These are phyloP conservation scores for Ambastaia sidthimunki DNA, from an alignment of 2,797 vertebrate species.

Conservation along the genomic window DNA sequence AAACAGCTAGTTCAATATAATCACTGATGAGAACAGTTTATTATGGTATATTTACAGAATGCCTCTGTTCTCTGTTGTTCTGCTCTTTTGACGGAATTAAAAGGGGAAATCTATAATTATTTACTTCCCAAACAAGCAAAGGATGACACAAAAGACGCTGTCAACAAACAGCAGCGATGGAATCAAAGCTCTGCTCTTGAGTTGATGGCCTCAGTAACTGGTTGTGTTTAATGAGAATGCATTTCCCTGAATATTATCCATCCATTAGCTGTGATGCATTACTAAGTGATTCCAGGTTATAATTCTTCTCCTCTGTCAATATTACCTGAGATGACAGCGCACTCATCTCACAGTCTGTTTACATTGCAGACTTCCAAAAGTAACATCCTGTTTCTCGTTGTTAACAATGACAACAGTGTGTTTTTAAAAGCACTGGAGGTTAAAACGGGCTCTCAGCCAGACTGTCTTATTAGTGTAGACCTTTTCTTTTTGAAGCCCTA, in stretches of 20 bases:
- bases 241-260: neutral
- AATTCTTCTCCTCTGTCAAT: neutral
- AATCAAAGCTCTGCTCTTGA: neutral
- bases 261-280: neutral
- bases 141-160: neutral
- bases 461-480: constrained; percentile 11
- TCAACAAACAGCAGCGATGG: neutral
- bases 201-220: neutral
- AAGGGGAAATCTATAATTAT: neutral
- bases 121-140: neutral
- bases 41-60: neutral
- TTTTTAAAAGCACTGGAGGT: neutral
- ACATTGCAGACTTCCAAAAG: neutral
- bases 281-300: neutral
- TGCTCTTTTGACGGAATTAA: neutral
- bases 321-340: neutral
- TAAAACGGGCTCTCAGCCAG: constrained; percentile 6
- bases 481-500: constrained; percentile 19
- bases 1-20: neutral
- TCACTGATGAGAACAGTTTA: neutral
- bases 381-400: constrained; percentile 4
- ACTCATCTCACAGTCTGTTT: neutral
- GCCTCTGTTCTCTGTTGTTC: neutral
- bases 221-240: neutral
- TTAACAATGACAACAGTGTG: constrained; percentile 19